A percentile compares a stretch with the other conserved stretches of the same genome.
Conservation (phyloP, 2,797 vertebrate genomes). For the Macropodus opercularis region DNA sequence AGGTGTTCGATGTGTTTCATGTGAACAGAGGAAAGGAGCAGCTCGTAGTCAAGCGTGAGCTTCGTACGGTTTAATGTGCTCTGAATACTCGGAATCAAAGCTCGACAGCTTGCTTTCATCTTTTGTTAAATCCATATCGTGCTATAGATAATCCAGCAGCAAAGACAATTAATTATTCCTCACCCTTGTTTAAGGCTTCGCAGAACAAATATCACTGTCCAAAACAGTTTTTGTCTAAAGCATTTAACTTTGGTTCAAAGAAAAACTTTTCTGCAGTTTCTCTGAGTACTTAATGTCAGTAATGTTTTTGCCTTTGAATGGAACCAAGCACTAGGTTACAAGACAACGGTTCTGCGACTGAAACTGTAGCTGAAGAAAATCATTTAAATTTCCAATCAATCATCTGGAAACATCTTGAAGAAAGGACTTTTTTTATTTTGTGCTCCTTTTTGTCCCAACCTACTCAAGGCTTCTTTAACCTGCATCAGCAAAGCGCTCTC, state of each 20-base stretch:
- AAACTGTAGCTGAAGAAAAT: conserved; percentile 8
- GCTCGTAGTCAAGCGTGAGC: neutral
- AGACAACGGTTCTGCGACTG: conserved; percentile 5
- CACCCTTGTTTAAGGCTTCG: conserved; percentile 12
- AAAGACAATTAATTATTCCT: conserved; percentile 24
- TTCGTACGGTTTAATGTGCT: conserved; percentile 16
- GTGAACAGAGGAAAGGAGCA: conserved; percentile 3
- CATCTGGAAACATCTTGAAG: too few species aligned
- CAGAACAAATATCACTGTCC: conserved; percentile 12
- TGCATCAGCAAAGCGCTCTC: conserved; percentile 82
- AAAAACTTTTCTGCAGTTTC: conserved; percentile 5
- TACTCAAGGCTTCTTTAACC: conserved; percentile 79
- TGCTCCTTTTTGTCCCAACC: conserved; percentile 13
- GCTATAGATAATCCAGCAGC: conserved; percentile 23
- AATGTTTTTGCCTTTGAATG: conserved; percentile 7
- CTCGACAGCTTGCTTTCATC: conserved; percentile 26
- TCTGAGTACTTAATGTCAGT: conserved; percentile 3
- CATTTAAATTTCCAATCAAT: too few species aligned
- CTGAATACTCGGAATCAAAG: conserved; percentile 15
- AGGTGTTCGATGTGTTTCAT: conserved; percentile 5
- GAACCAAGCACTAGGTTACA: conserved; percentile 18
- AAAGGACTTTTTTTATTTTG: too few species aligned
- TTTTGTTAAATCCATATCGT: conserved; percentile 31
- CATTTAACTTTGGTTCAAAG: conserved; percentile 10
- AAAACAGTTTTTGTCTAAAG: conserved; percentile 3